phyloP scores from a whole-genome alignment of 2,113 vertebrate genomes.

The Tretioscincus oriximinensis region DNA sequence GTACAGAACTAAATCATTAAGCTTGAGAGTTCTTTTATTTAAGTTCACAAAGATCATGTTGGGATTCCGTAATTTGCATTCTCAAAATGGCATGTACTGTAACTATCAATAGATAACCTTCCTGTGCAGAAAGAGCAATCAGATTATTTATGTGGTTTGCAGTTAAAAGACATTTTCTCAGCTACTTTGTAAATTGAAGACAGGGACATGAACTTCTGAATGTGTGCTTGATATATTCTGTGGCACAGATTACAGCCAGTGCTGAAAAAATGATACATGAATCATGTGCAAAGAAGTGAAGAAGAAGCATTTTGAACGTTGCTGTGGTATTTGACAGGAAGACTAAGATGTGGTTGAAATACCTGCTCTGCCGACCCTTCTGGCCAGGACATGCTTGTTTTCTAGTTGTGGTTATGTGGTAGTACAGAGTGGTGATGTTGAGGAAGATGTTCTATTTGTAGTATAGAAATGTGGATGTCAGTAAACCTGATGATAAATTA shows the following conservation, averaged over 20 bases:
- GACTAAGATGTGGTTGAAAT: slow-evolving; percentile 37
- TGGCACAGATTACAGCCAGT: neutral
- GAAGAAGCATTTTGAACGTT: slow-evolving; percentile 37
- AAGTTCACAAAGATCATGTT: slow-evolving; percentile 33
- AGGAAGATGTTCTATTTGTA: slow-evolving; percentile 39
- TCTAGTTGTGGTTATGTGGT: slow-evolving; percentile 40
- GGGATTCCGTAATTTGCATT: slow-evolving; percentile 25
- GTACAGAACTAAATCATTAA: slow-evolving; percentile 40
- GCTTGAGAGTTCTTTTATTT: slow-evolving; percentile 21
- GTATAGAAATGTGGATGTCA: slow-evolving; percentile 42
- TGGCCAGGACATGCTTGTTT: slow-evolving; percentile 41
- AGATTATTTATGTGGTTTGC: slow-evolving; percentile 19
- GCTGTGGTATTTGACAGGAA: slow-evolving; percentile 27
- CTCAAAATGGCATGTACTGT: slow-evolving; percentile 1
- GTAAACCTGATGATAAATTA: slow-evolving; percentile 35
- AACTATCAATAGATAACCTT: neutral
- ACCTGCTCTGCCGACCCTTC: slow-evolving; percentile 43
- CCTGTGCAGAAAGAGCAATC: slow-evolving; percentile 1
- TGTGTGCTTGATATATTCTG: slow-evolving; percentile 37
- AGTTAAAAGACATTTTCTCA: slow-evolving; percentile 32
- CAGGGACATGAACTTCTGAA: slow-evolving; percentile 16
- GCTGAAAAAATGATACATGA: slow-evolving; percentile 16
- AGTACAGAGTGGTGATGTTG: slow-evolving; percentile 48
- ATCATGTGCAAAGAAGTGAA: slow-evolving; percentile 36
- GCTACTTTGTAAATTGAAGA: slow-evolving; percentile 20